A percentile compares a stretch with the other conserved stretches of the same genome.
phyloP scores from a whole-genome alignment of 2,113 vertebrate species.

The Lepus americanus region DNA sequence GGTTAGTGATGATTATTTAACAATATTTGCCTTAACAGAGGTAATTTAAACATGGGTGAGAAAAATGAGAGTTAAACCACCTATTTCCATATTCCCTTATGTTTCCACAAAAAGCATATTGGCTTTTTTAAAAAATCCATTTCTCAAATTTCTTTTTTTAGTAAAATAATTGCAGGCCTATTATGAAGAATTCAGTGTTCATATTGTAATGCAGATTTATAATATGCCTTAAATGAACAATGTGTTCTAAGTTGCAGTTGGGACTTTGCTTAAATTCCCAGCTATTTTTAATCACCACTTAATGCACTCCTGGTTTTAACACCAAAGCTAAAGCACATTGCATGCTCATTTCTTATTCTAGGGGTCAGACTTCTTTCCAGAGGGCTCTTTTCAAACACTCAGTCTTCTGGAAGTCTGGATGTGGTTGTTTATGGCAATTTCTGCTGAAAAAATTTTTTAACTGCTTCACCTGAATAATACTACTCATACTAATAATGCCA shows the following conservation, averaged over 20 bases:
- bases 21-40: background rate
- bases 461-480: background rate
- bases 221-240: slow-evolving; percentile 25
- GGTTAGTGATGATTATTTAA: background rate
- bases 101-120: background rate
- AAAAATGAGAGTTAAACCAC: background rate
- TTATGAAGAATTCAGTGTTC: background rate
- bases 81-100: background rate
- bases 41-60: background rate
- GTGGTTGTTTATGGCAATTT: background rate
- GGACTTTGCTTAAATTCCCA: slow-evolving; percentile 28
- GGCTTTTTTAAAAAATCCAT: background rate
- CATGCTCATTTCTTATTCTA: background rate
- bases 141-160: background rate
- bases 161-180: slow-evolving; percentile 54
- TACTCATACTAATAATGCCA: background rate
- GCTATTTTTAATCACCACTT: slow-evolving; percentile 49
- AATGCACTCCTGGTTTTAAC: background rate
- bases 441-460: background rate
- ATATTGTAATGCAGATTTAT: slow-evolving; percentile 26
- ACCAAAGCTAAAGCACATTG: background rate
- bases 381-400: background rate
- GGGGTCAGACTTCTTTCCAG: background rate
- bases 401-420: background rate
- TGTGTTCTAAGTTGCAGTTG: background rate